Base-by-base conservation (phyloP, 92 coral and sea anemone genomes). In the Umimayanthus chanpuru region DNA sequence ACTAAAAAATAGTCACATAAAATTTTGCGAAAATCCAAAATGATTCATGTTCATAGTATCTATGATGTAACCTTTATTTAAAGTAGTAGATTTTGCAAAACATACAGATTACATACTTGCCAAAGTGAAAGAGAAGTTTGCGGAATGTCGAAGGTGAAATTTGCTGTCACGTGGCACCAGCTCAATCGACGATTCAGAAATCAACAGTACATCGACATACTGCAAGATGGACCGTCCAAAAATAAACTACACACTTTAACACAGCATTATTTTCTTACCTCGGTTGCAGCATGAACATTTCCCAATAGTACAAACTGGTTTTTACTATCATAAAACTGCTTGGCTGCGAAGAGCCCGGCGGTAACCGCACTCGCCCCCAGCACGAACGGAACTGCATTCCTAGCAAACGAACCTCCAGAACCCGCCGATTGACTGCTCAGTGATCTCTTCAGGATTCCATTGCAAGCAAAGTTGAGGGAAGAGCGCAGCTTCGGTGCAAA, bases 361-460 rank as follows among this genome's bases (percentile, higher is more conserved):
- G 89, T 67, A 0, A 93, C 96, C 6, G 96, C 89, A n/a, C 98
- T 86, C 6, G 98, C 98, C 20, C 98, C 98, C 26, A 93, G 85
- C 67, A 95, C 66, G 47, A 96, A 81, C n/a, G 98, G 98, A 21
- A 94, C 94, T n/a, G 94, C 98, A 80, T 66, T 89, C 4, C 89
- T 89, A 4, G 85, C 64, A 73, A 87, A 80, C 26, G 79, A 80
- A 2, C 80, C 89, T 14, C 83, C 84, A 89, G 91, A 73, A 12
- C 85, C 73, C 29, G 81, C 76, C 77, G 88, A 88, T 81, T 86
- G 83, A 8, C 85, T 55, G 88, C 85, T 89, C 73, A 81, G 41
- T 15, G 85, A 75, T 82, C 91, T 81, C 26, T 80, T 81, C 6
- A 72, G 15, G 5, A 87, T 47, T 41, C 88, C 89, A 76, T 67